These are phyloP conservation scores for Cantharis lateralis DNA, from an alignment of 2,888 invertebrate species.

Conservation along the genomic window DNA sequence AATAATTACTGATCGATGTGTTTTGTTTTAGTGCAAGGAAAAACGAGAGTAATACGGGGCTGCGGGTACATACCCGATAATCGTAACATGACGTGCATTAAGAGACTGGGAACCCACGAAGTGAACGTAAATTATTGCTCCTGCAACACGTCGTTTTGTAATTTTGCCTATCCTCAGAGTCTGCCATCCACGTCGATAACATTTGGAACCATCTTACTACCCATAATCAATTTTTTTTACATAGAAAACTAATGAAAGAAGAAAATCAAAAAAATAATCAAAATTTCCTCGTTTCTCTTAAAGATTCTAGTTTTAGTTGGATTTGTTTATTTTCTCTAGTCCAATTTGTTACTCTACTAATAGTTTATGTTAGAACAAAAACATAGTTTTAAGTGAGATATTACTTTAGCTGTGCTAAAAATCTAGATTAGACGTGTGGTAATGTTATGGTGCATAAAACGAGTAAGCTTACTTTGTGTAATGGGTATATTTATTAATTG, in stretches of 20 bases:
- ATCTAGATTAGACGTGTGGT: conserved; percentile 22
- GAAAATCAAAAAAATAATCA: background rate
- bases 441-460: conserved; percentile 14
- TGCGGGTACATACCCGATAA: conserved; percentile 78
- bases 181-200: conserved; percentile 25
- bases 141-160: conserved; percentile 79
- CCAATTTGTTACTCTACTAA: background rate
- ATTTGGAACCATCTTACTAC: conserved; percentile 7
- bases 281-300: background rate
- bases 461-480: background rate
- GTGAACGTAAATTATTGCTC: conserved; percentile 78
- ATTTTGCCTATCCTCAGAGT: conserved; percentile 56
- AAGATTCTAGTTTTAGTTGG: background rate
- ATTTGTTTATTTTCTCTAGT: background rate
- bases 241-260: background rate
- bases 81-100: conserved; percentile 65
- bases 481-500: background rate
- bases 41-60: conserved; percentile 74
- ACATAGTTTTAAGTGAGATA: conserved; percentile 4
- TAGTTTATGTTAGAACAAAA: background rate
- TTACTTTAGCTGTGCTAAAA: conserved; percentile 25
- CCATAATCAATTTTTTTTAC: conserved; percentile 13
- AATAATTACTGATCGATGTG: too few species aligned
- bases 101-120: conserved; percentile 74
- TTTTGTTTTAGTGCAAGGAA: conserved; percentile 71